Evolutionary conservation across 1,140 invertebrate genomes (phyloP), one percentile per base, ranked within the genome.

Genomic region (Acromyrmex echinatior): DNA sequence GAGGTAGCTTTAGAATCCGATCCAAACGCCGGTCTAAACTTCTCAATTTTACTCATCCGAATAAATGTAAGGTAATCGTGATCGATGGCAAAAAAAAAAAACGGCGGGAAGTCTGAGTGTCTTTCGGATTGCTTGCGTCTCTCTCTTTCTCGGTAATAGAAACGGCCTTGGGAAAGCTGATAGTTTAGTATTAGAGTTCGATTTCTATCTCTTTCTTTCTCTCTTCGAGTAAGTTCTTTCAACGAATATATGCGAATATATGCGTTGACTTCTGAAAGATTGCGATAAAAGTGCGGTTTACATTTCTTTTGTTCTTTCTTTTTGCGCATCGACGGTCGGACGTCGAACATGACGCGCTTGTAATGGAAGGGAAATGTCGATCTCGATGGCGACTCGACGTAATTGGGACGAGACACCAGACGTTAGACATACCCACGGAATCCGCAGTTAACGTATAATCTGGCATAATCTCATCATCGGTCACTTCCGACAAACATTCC

Each of bases 141-240:
- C 45, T 66, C 45, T 35, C 39, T 39, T 14, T 45, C 28, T 16
- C 56, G 25, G 3, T 12, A 21, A 25, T 53, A 62, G 68, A 25
- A 1, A 73, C 53, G 21, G 51, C 79, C 66, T 74, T 74, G 35
- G 60, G 71, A 21, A 45, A 86, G 21, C 71, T 35, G 71, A 53
- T 60, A 79, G 77, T 86, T 74, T 79, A 86, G 87, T 91, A 91
- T 91, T 89, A 86, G 73, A 45, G 7, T 86, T 87, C 62, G 81
- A 66, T 58, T 58, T 79, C 60, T 39, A 7, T 45, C 9, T 45
- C 39, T 10, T 1, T 45, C 2, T 10, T 10, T 45, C 39, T 45
- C 9, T 45, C 39, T 45, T 45, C 25, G 51, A 82, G 16, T 7
- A 1, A 25, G 25, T 25, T 25, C 18, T 82, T 82, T 7, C 51